A percentile compares a stretch with the other conserved stretches of the same genome.
Evolutionary conservation across 37 sponge, comb jelly and placozoan species (phyloP).

Genomic region (Cladorhizidae sp.): DNA sequence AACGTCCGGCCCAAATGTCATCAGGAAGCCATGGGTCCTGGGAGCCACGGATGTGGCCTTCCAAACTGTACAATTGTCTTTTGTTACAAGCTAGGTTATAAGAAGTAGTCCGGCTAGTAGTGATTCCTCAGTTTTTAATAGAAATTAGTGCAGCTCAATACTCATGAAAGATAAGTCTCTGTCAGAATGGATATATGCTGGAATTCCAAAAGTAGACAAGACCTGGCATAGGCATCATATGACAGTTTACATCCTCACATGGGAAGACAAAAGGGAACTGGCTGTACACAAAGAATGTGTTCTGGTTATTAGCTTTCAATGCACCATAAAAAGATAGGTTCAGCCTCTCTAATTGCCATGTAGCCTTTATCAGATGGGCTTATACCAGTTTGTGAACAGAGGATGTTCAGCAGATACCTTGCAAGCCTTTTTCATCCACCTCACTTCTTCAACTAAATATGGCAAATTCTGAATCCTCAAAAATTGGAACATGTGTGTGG

Average conservation of each 20-base stretch:
- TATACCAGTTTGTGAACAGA: not conserved
- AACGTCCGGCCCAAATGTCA: constrained; percentile 5
- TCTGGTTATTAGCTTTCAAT: constrained; percentile 9
- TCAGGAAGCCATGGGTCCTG: not conserved
- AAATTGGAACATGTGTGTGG: constrained; percentile 19
- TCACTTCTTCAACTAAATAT: not conserved
- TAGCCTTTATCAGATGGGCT: not conserved
- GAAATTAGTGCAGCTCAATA: constrained; percentile 3
- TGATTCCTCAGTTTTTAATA: constrained; percentile 3
- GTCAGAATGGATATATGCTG: constrained; percentile 24
- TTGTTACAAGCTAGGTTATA: constrained; percentile 11
- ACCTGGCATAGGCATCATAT: constrained; percentile 16
- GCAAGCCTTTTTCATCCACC: constrained; percentile 2
- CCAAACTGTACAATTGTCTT: constrained; percentile 12
- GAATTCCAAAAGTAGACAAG: constrained; percentile 13
- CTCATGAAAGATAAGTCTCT: constrained; percentile 15
- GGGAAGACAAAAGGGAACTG: no score
- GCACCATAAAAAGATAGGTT: constrained; percentile 5
- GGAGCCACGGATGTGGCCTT: constrained; percentile 12
- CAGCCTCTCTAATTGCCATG: not conserved
- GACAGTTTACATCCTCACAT: constrained; percentile 5
- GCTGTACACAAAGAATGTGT: constrained; percentile 6
- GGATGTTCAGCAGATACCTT: no score
- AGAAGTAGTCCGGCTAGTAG: constrained; percentile 16
- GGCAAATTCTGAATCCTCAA: no score